Evolutionary conservation across 2,113 vertebrate species (phyloP), one percentile per base, ranked within the genome.

Genomic region (Atractosteus spatula): DNA sequence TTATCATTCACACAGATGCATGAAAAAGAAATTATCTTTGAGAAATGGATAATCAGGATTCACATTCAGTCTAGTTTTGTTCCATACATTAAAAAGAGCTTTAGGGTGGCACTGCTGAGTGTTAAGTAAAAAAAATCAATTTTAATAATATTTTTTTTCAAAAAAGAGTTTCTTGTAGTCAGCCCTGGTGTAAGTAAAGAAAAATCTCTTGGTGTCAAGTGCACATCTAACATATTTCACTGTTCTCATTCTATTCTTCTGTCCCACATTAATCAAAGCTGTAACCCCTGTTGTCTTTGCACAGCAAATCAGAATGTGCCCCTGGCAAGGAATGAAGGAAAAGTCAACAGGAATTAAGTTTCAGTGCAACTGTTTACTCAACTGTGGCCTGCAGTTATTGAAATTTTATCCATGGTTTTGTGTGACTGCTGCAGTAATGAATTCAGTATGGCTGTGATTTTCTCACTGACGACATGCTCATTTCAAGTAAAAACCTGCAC

Each of bases 291-390:
- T 94, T 97, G 93, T 97, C 95, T 96, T 91, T 94, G 93, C 91
- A 89, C 90, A 92, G 89, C 83, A 80, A 95, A 96, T 94, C 94
- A 94, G 92, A 97, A 95, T 93, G 92, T 92, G 94, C 95, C 93
- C 90, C 94, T 96, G 93, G 96, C 96, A 88, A 91, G 92, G 92
- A 94, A 94, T 90, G 93, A 95, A 92, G 95, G 93, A 93, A 96
- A 98, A 98, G 95, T 97, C 95, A 97, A 98, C 95, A 96, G 95
- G 97, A 98, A 97, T 99, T 96, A 96, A 93, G 94, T 98, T 97
- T 98, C 96, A 96, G 93, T 91, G 94, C 94, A 96, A 98, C 96
- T 97, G 96, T 98, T 98, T 98, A 98, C 96, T 97, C 96, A 97
- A 98, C 95, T 99, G 95, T 95, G 96, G 95, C 96, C 95, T 91